A percentile compares a stretch with the other conserved stretches of the same genome.
These are phyloP conservation scores for Trachelus stipa DNA, from an alignment of 2,888 invertebrate genomes.

Conservation along the genomic window DNA sequence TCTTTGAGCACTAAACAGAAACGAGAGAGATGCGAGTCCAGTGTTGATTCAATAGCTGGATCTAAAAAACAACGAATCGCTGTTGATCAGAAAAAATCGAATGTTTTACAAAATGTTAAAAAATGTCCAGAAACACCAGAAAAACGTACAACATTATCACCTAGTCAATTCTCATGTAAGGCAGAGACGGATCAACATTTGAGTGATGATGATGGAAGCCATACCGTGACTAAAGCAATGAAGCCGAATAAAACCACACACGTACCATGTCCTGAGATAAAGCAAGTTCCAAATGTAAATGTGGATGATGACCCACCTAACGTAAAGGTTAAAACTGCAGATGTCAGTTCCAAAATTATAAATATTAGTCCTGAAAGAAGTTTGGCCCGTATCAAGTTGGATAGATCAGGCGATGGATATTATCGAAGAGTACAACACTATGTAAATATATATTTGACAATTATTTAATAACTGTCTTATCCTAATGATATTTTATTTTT, in stretches of 20 bases:
- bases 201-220: background rate
- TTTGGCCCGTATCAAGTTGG: background rate
- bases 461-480: background rate
- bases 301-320: background rate
- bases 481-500: background rate
- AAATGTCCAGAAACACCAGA: background rate
- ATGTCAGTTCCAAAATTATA: background rate
- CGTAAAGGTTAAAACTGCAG: background rate
- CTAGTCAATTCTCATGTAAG: background rate
- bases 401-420: background rate
- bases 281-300: background rate
- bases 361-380: background rate
- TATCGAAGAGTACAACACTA: background rate
- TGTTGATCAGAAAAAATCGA: background rate
- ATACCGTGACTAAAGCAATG: background rate
- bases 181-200: background rate
- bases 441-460: background rate
- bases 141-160: background rate
- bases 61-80: background rate
- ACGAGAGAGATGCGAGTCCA: background rate
- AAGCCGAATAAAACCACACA: background rate
- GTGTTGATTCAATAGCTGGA: constrained; percentile 5
- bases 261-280: background rate
- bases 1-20: background rate
- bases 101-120: background rate